These are phyloP conservation scores for Xestobium rufovillosum DNA, from an alignment of 2,888 invertebrate species.

Conservation along the genomic window DNA sequence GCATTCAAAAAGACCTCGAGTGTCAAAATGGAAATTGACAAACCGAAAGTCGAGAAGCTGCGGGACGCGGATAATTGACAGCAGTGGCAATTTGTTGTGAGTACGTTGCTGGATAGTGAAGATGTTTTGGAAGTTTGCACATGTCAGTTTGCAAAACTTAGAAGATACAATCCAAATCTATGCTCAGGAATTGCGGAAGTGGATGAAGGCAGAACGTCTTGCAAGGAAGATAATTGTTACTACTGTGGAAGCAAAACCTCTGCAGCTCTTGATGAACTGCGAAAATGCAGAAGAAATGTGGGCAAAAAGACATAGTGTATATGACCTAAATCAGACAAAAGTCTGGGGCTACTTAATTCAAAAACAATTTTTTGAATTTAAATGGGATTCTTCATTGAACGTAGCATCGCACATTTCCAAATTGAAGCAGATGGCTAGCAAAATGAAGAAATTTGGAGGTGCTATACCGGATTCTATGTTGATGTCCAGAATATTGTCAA, in stretches of 20 bases:
- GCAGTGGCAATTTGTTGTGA: slow-evolving; percentile 20
- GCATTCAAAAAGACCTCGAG: too few species aligned
- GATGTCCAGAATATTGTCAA: slow-evolving; percentile 19
- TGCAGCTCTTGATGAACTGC: slow-evolving; percentile 18
- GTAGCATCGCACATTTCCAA: slow-evolving; percentile 18
- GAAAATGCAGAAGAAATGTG: slow-evolving; percentile 23
- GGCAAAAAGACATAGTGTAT: slow-evolving; percentile 21
- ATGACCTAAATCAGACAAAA: slow-evolving; percentile 22
- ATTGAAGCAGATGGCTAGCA: slow-evolving; percentile 19
- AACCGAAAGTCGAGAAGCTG: slow-evolving; percentile 22
- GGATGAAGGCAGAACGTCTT: slow-evolving; percentile 19
- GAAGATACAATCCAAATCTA: too few species aligned
- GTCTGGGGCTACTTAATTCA: slow-evolving; percentile 19
- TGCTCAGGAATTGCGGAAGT: slow-evolving; percentile 7
- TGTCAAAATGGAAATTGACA: slow-evolving; percentile 10
- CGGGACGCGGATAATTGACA: slow-evolving; percentile 23
- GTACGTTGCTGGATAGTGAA: slow-evolving; percentile 17
- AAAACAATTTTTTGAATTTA: slow-evolving; percentile 26
- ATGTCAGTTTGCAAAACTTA: slow-evolving; percentile 10
- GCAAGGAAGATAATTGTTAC: slow-evolving; percentile 24
- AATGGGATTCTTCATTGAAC: slow-evolving; percentile 9
- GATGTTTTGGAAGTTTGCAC: slow-evolving; percentile 17
- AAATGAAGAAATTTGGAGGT: slow-evolving; percentile 20
- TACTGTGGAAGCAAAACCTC: slow-evolving; percentile 19
- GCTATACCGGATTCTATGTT: slow-evolving; percentile 21